Base-by-base conservation (phyloP, 2,888 invertebrate genomes). In the Adelphocoris suturalis region DNA sequence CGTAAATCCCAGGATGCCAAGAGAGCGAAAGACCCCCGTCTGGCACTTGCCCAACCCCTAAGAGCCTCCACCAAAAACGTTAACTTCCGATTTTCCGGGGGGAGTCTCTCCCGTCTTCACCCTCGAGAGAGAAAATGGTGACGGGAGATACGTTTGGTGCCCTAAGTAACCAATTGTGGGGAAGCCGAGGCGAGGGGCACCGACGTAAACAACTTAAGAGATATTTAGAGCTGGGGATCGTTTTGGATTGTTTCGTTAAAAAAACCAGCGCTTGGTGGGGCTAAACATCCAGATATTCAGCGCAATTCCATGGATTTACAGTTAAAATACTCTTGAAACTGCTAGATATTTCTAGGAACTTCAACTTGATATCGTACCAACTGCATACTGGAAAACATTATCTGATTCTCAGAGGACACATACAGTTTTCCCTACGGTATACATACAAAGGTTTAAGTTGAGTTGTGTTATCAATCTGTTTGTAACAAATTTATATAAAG, bases 41-140 rank as follows among this genome's bases (percentile, higher is more conserved):
- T 55, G 85, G 85, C 85, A 14, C 4, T n/a, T 7, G 28, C 27
- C 85, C 85, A 85, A 85, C 57, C 57, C 37, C 28, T 85, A 57
- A 85, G 85, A 28, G 85, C 61, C 61, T 85, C 55, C 85, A 52
- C 82, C 28, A 27, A 85, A 37, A 85, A 85, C 85, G 85, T 85
- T 85, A 85, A 85, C 57, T 85, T 85, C 85, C 85, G 85, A 85
- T 85, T 85, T 85, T 37, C 37, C 85, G 52, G 57, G 57, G 47
- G 16, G 2, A 52, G 52, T 16, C 16, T 52, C 52, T 11, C 12
- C 7, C 37, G 37, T 37, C 37, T 37, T 37, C 37, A 7, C 37
- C 37, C 37, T n/a, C 37, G 2, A 2, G 3, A 2, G 37, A 37
- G 37, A 37, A 37, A 37, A 37, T 2, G 2, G 37, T 37, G 3